phyloP scores from a whole-genome alignment of 2,888 invertebrate genomes.

The Frankliniella intonsa region DNA sequence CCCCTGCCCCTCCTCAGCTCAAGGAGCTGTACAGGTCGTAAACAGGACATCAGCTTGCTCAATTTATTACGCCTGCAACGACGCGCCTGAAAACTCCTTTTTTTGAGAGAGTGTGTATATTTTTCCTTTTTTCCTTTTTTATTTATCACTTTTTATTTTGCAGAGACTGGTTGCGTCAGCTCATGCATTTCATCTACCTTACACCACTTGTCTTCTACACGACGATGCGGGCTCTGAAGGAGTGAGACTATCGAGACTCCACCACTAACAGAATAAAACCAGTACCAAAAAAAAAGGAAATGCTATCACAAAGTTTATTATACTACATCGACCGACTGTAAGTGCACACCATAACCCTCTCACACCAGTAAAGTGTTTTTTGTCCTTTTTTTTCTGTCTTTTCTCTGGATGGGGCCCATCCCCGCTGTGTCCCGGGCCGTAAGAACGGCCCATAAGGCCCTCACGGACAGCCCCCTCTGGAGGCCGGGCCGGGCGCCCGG shows the following conservation, averaged over 20 bases:
- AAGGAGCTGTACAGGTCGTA: slow-evolving; percentile 19
- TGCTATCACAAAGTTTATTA: too few species aligned
- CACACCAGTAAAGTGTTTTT: not conserved
- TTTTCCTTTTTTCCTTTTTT: not conserved
- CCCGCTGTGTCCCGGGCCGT: not conserved
- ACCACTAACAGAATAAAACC: not conserved
- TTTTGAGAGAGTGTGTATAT: not conserved
- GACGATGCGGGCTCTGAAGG: too few species aligned
- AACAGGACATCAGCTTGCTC: slow-evolving; percentile 16
- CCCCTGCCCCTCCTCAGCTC: not conserved
- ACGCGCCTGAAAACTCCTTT: not conserved
- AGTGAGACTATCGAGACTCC: too few species aligned
- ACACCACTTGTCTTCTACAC: too few species aligned
- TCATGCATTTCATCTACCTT: too few species aligned
- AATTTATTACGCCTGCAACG: not conserved
- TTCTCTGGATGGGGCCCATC: not conserved
- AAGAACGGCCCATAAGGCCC: slow-evolving; percentile 16
- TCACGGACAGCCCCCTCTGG: not conserved
- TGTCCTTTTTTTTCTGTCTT: not conserved
- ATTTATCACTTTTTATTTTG: not conserved
- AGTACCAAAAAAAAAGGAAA: not conserved
- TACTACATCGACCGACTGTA: too few species aligned
- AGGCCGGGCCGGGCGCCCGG: not conserved
- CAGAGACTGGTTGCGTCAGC: too few species aligned
- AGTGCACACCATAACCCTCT: too few species aligned